Percentiles rank a stretch among this genome's conserved stretches.
These are phyloP conservation scores for Corapipo altera DNA, from an alignment of 2,113 vertebrate genomes.

Conservation along the genomic window DNA sequence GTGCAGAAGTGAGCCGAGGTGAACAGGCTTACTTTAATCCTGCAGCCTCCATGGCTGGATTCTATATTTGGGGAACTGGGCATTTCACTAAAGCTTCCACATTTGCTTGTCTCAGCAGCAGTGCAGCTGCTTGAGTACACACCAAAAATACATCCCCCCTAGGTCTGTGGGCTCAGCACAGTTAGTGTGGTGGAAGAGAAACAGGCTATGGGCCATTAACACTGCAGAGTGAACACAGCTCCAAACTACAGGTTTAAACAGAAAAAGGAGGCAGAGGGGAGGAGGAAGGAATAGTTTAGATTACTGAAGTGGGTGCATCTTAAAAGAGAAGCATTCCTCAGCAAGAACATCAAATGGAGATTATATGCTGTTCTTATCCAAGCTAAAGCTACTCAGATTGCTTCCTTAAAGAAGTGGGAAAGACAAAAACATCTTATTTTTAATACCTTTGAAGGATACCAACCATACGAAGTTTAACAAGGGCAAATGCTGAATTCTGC, in stretches of 20 bases:
- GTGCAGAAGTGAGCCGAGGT: background rate
- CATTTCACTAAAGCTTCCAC: background rate
- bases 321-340: background rate
- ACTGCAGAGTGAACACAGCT: background rate
- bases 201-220: background rate
- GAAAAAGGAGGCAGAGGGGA: background rate
- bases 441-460: background rate
- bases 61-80: background rate
- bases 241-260: background rate
- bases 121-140: background rate
- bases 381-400: rapidly evolving
- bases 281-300: background rate
- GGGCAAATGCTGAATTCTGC: background rate
- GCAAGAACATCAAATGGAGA: background rate
- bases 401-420: background rate
- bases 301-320: background rate
- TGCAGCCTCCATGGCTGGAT: background rate
- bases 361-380: background rate
- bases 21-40: constrained; percentile 22
- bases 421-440: background rate
- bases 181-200: background rate
- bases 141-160: background rate
- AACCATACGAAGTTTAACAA: background rate
- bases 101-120: background rate
- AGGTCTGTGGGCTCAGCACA: rapidly evolving